Evolutionary conservation across 2,888 invertebrate genomes (phyloP).

Genomic region (Antheraea assamensis): DNA sequence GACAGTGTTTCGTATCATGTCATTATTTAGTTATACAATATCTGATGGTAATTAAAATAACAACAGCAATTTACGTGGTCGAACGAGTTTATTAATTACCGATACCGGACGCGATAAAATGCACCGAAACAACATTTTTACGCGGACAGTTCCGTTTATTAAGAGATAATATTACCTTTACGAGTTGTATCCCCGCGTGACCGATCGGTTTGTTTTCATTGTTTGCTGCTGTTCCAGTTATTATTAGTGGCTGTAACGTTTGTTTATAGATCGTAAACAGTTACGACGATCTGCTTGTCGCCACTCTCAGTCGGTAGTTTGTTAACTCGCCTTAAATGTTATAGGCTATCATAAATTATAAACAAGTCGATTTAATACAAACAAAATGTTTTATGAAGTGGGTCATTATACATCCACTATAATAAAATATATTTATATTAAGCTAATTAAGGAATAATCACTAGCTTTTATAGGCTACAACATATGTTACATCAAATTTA

Average conservation of each 20-base stretch:
- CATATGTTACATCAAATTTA: background rate
- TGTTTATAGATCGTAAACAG: conserved; percentile 79
- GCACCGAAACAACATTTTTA: conserved; percentile 72
- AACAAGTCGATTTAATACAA: conserved; percentile 68
- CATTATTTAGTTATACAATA: conserved; percentile 25
- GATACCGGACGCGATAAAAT: conserved; percentile 61
- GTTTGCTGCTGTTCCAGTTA: conserved; percentile 79
- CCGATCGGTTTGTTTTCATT: conserved; percentile 73
- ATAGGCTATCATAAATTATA: conserved; percentile 67
- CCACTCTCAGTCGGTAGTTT: conserved; percentile 66
- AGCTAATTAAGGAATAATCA: conserved; percentile 23
- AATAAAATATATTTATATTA: conserved; percentile 39
- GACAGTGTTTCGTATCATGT: background rate
- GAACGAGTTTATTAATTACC: conserved; percentile 63
- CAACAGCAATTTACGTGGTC: conserved; percentile 47
- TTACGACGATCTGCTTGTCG: conserved; percentile 74
- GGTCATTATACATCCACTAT: conserved; percentile 38
- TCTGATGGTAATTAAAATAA: conserved; percentile 41
- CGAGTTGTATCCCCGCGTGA: conserved; percentile 65
- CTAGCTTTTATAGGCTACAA: background rate
- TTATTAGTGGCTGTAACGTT: conserved; percentile 78
- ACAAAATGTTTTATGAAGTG: conserved; percentile 63
- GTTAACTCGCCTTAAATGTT: conserved; percentile 73
- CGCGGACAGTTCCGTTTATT: conserved; percentile 71
- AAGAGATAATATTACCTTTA: conserved; percentile 81